Base-by-base conservation (phyloP, 2,888 invertebrate genomes). In the Leptarthrus brevirostris region DNA sequence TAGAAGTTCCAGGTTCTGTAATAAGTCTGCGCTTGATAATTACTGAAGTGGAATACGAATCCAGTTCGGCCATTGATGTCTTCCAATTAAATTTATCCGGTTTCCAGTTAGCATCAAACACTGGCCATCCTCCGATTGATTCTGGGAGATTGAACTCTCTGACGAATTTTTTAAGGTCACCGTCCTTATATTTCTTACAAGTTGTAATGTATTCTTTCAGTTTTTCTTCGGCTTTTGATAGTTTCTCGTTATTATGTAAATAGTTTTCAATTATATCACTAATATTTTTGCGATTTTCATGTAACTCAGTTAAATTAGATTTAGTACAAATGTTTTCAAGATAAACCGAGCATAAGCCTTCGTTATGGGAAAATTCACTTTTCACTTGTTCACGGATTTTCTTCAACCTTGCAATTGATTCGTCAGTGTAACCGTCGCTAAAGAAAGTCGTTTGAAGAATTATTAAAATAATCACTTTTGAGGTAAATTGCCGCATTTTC, bases 41-140 rank as follows among this genome's bases (percentile, higher is more conserved):
- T 8, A 64, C 64, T 14, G 47, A 22, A 1, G 20, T n/a, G 2
- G 22, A 10, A 14, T 44, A 20, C 0, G 8, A 12, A 0, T 10
- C 8, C 1, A 64, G 22, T 24, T 64, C 64, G 5, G 64, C 47
- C 22, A 64, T 64, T 12, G 44, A 44, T n/a, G 6, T 14, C n/a
- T 64, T 12, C 10, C 44, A 20, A 24, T 64, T 14, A 14, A 44
- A 64, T 44, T 47, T 47, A 14, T 47, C 58, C 3, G 40, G 8
- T n/a, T 12, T 58, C 58, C 58, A 58, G 2, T 58, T 36, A 5
- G 34, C 8, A 36, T 58, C 36, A n/a, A 58, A 58, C 3, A 36
- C 58, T 2, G 58, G 58, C 58, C 58, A 58, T 16, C 58, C 36
- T 18, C 58, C 58, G 16, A 36, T 40, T 3, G 40, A 12, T 12